Evolutionary conservation across 2,113 vertebrate genomes (phyloP).

Genomic region (Ranitomeya imitator): DNA sequence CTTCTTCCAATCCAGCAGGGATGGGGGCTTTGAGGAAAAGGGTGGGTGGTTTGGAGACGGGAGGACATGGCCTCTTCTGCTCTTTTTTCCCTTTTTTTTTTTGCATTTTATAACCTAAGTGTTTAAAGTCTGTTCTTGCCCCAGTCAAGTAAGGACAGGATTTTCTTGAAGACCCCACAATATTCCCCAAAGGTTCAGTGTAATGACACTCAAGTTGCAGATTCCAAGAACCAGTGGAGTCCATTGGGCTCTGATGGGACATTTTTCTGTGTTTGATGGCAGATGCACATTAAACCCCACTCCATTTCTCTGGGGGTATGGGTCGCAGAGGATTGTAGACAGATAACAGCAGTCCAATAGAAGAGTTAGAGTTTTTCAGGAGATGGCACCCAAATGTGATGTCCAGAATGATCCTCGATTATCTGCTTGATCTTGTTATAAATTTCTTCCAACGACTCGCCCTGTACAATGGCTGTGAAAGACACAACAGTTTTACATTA

Average conservation of each 20-base stretch:
- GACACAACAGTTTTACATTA: neutral
- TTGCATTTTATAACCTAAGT: constrained; percentile 41
- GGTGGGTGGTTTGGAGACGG: neutral
- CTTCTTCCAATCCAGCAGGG: constrained; percentile 56
- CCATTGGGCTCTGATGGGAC: constrained; percentile 73
- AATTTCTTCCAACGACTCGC: constrained; percentile 98
- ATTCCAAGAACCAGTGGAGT: constrained; percentile 63
- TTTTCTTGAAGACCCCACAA: constrained; percentile 41
- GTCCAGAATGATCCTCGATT: constrained; percentile 98
- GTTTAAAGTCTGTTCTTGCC: constrained; percentile 48
- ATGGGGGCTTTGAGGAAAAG: neutral
- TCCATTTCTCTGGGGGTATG: constrained; percentile 19
- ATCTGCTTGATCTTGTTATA: constrained; percentile 99
- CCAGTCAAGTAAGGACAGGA: constrained; percentile 16
- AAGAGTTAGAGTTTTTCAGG: constrained; percentile 96
- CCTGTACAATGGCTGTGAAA: constrained; percentile 92
- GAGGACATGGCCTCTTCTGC: constrained; percentile 20
- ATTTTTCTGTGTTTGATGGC: constrained; percentile 72
- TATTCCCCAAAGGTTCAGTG: constrained; percentile 32
- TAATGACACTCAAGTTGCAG: constrained; percentile 45
- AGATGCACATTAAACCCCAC: constrained; percentile 64
- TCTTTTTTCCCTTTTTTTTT: constrained; percentile 30
- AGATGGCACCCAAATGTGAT: constrained; percentile 99
- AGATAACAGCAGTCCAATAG: constrained; percentile 48
- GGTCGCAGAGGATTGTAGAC: constrained; percentile 44